Evolutionary conservation across 2,888 invertebrate genomes (phyloP).

Genomic region (Mechanitis messenoides): DNA sequence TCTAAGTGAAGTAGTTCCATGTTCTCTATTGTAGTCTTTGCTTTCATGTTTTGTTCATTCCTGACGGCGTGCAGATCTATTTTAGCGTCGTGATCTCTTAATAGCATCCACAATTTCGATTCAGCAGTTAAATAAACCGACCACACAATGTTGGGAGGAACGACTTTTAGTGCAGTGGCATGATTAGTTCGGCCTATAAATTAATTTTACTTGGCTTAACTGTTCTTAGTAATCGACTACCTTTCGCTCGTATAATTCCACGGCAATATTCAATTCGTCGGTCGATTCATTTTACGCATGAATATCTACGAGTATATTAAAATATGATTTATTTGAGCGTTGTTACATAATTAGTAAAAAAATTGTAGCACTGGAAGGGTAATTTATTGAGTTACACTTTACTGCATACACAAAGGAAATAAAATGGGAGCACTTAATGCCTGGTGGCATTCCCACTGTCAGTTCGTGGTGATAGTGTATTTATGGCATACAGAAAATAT

Average conservation of each 20-base stretch:
- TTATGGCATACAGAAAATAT: no score
- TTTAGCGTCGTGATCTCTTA: conserved; percentile 67
- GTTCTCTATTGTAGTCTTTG: conserved; percentile 49
- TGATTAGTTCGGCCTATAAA: conserved; percentile 17
- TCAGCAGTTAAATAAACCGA: conserved; percentile 43
- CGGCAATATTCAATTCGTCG: not conserved
- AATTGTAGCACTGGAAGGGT: no score
- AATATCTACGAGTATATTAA: not conserved
- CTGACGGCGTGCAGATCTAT: conserved; percentile 51
- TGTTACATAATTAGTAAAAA: no score
- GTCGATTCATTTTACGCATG: not conserved
- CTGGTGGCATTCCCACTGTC: no score
- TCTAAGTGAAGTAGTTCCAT: conserved; percentile 32
- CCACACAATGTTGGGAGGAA: conserved; percentile 36
- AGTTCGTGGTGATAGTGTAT: no score
- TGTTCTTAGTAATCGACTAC: not conserved
- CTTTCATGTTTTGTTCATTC: conserved; percentile 48
- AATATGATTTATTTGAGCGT: not conserved
- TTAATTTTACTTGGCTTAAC: conserved; percentile 11
- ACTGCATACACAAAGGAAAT: no score
- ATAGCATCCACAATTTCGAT: conserved; percentile 56
- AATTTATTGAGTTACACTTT: no score
- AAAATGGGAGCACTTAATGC: no score
- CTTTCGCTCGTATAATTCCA: not conserved
- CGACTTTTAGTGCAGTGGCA: conserved; percentile 26